These are phyloP conservation scores for Gasterosteus nipponicus DNA, from an alignment of 2,113 vertebrate genomes.

Conservation along the genomic window DNA sequence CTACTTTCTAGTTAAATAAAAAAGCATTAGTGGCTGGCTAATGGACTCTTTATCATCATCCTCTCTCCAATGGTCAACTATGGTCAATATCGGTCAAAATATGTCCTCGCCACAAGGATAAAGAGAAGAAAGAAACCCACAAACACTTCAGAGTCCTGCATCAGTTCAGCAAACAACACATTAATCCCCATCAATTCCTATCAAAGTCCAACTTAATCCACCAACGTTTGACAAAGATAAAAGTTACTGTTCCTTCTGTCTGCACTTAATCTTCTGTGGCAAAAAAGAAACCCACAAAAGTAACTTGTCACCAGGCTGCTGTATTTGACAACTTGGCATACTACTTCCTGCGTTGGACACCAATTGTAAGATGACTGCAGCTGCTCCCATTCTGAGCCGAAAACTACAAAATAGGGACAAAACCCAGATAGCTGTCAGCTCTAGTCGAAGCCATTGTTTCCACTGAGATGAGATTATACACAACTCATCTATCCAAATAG, in stretches of 20 bases:
- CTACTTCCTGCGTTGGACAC: no score
- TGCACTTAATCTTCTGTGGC: not conserved
- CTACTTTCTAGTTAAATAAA: not conserved
- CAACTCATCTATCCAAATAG: not conserved
- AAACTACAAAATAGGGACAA: not conserved
- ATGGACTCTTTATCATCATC: not conserved
- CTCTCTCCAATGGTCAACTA: not conserved
- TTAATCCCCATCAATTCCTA: not conserved
- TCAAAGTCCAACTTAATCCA: not conserved
- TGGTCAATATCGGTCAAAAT: not conserved
- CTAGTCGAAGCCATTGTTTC: not conserved
- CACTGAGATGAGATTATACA: not conserved
- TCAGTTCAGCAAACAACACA: not conserved
- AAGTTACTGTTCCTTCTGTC: not conserved
- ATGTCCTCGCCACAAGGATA: not conserved
- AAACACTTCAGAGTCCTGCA: not conserved
- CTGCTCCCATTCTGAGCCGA: not conserved
- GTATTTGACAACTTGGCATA: no score
- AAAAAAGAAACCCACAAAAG: not conserved
- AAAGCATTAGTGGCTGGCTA: not conserved
- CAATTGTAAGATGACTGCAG: no score
- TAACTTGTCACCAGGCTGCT: not conserved
- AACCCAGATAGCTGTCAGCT: not conserved
- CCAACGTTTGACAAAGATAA: not conserved
- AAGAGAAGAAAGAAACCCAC: not conserved